A percentile compares a stretch with the other conserved stretches of the same genome.
Evolutionary conservation across 2,888 invertebrate genomes (phyloP).

Genomic region (Pristionchus japonicus): DNA sequence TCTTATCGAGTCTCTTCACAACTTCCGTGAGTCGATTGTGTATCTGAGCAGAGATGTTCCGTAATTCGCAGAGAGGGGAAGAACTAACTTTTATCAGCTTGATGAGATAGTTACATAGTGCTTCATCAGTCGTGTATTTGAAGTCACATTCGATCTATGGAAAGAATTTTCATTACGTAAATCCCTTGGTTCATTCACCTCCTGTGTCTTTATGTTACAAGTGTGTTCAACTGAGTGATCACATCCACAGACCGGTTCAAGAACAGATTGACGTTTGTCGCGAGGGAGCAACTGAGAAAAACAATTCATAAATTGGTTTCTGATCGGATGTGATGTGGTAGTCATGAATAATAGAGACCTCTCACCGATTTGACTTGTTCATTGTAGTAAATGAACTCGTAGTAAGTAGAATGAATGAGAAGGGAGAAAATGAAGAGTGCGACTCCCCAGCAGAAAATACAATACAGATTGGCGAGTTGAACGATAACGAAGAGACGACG

Average conservation of each 20-base stretch:
- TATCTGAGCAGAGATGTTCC: too few relatives aligned
- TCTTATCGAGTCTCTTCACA: constrained; percentile 19
- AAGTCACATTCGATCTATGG: background rate
- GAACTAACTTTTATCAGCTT: background rate
- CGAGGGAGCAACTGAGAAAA: background rate
- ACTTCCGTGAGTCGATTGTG: constrained; percentile 25
- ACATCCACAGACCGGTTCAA: background rate
- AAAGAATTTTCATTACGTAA: background rate
- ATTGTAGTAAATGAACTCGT: constrained; percentile 35
- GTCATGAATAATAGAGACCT: background rate
- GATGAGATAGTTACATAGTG: background rate
- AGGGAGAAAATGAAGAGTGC: constrained; percentile 23
- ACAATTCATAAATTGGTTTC: background rate
- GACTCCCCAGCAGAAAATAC: background rate
- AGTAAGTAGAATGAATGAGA: constrained; percentile 14
- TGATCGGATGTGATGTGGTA: too few relatives aligned
- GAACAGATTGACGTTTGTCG: background rate
- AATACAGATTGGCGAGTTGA: background rate
- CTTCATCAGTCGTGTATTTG: background rate
- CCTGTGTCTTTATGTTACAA: background rate
- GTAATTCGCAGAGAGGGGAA: too few relatives aligned
- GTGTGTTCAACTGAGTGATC: background rate
- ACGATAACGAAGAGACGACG: background rate
- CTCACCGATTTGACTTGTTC: background rate
- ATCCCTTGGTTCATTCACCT: background rate